Evolutionary conservation across 2,113 vertebrate genomes (phyloP).

Genomic region (Peromyscus californicus): DNA sequence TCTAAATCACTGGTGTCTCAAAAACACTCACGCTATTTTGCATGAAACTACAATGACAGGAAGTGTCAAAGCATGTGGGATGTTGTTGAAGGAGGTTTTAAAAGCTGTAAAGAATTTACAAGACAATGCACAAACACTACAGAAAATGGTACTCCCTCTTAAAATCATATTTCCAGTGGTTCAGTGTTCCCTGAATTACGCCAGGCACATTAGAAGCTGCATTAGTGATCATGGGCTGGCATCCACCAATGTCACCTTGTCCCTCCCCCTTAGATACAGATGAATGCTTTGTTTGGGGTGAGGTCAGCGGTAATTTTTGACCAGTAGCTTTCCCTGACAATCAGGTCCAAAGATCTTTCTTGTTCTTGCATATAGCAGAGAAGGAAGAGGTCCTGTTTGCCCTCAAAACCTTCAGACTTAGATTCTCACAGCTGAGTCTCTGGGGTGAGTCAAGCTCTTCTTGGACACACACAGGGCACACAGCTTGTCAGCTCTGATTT

Average conservation of each 20-base stretch:
- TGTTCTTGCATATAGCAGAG: background rate
- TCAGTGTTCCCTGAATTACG: background rate
- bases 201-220: background rate
- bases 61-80: background rate
- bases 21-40: background rate
- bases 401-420: background rate
- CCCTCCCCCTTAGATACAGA: background rate
- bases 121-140: background rate
- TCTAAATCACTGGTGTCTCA: background rate
- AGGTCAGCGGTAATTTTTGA: background rate
- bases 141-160: background rate
- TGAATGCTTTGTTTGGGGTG: background rate
- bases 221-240: background rate
- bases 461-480: background rate
- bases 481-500: constrained; percentile 58
- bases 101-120: background rate
- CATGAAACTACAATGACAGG: background rate
- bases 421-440: background rate
- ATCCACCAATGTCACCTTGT: background rate
- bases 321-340: background rate
- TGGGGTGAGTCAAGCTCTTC: constrained; percentile 19
- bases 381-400: background rate
- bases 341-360: background rate
- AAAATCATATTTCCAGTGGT: background rate
- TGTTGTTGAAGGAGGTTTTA: background rate